Conservation (phyloP, 2,888 invertebrate species). For the Diplolepis rosae region DNA sequence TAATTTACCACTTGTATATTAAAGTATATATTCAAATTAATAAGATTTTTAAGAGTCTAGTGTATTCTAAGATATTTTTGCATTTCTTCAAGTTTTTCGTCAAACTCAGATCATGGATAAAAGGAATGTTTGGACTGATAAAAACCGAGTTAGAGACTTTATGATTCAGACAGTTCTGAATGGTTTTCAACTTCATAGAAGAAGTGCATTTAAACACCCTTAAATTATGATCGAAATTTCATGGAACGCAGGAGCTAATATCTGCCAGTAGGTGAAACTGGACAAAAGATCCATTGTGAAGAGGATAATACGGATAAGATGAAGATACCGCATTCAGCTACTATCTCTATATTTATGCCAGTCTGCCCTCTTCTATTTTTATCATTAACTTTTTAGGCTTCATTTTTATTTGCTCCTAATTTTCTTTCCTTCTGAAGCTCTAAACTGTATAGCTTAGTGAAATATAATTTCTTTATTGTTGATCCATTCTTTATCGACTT, state of each 20-base stretch:
- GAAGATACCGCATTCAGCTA: slow-evolving; percentile 1
- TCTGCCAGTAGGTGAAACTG: slow-evolving; percentile 24
- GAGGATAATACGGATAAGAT: slow-evolving; percentile 23
- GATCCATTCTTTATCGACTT: neutral
- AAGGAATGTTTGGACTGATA: neutral
- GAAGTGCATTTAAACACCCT: slow-evolving; percentile 25
- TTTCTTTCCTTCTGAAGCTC: neutral
- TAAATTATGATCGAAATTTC: slow-evolving; percentile 22
- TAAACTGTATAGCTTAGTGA: too few species aligned
- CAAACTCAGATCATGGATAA: neutral
- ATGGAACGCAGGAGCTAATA: slow-evolving; percentile 13
- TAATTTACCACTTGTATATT: too few species aligned
- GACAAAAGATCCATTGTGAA: slow-evolving; percentile 24
- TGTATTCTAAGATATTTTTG: too few species aligned
- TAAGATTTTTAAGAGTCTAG: too few species aligned
- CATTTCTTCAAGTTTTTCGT: too few species aligned
- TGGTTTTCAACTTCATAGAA: slow-evolving; percentile 6
- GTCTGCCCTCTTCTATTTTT: neutral
- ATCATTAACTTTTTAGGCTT: neutral
- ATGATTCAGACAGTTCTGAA: neutral
- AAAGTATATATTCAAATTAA: too few species aligned
- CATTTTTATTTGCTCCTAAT: neutral
- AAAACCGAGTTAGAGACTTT: neutral
- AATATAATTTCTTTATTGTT: neutral
- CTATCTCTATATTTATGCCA: neutral